These are phyloP conservation scores for Sarotherodon lohbergeri DNA, from an alignment of 2,113 vertebrate species.

Conservation along the genomic window DNA sequence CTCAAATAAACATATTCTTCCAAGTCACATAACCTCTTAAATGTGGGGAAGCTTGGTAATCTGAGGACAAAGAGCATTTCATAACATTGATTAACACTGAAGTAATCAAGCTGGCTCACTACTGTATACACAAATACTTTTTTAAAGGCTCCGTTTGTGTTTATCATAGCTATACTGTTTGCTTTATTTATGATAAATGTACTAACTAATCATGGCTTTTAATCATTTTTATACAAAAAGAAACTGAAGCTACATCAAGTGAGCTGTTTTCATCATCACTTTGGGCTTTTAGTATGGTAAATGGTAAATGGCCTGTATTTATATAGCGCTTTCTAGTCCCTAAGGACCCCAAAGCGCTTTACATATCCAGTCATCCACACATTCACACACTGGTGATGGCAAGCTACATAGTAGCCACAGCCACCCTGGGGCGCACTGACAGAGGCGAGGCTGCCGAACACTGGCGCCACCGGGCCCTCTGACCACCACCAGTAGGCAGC, in stretches of 20 bases:
- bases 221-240: not conserved
- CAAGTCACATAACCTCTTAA: fast-evolving
- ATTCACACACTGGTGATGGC: too few relatives aligned
- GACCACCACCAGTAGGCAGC: too few relatives aligned
- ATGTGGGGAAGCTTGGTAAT: fast-evolving
- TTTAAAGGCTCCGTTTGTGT: not conserved
- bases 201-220: not conserved
- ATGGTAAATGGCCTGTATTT: too few relatives aligned
- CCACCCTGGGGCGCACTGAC: too few relatives aligned
- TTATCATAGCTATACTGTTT: not conserved
- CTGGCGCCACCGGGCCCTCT: too few relatives aligned
- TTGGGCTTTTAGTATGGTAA: not conserved
- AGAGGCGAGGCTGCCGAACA: too few relatives aligned
- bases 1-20: not conserved
- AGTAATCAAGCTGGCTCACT: not conserved
- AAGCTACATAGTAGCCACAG: too few relatives aligned
- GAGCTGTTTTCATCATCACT: not conserved
- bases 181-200: not conserved
- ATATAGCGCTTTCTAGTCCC: too few relatives aligned
- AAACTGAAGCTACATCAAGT: not conserved
- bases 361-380: too few relatives aligned
- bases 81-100: not conserved
- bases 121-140: not conserved
- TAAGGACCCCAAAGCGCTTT: too few relatives aligned
- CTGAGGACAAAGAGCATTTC: not conserved